A percentile compares a stretch with the other conserved stretches of the same genome.
Evolutionary conservation across 2,888 invertebrate species (phyloP).

Genomic region (Oxycera nigricornis): DNA sequence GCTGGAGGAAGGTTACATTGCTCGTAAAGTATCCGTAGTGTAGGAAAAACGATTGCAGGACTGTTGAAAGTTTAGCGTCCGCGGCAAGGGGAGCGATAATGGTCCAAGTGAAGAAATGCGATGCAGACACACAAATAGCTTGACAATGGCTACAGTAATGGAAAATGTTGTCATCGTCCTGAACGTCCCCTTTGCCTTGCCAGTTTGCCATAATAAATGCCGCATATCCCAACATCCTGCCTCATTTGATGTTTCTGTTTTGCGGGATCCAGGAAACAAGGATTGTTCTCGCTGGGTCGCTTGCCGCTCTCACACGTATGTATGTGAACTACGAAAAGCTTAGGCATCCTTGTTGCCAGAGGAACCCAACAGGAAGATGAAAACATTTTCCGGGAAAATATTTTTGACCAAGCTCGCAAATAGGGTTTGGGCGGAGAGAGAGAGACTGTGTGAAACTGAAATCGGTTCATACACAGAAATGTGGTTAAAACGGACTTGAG

Average conservation of each 20-base stretch:
- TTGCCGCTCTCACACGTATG: neutral
- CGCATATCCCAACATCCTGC: constrained; percentile 21
- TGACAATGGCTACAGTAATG: neutral
- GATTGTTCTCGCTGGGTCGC: neutral
- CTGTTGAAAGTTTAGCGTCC: no score
- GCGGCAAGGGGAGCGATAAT: neutral
- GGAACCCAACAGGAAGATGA: constrained; percentile 34
- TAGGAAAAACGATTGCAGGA: no score
- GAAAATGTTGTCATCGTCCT: constrained; percentile 7
- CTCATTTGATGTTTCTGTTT: constrained; percentile 21
- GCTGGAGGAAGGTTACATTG: neutral
- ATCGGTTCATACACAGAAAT: neutral
- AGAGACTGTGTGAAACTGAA: neutral
- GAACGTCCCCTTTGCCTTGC: neutral
- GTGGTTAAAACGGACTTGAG: constrained; percentile 23
- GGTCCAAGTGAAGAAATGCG: neutral
- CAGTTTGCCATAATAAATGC: constrained; percentile 27
- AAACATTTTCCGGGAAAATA: constrained; percentile 26
- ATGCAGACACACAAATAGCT: constrained; percentile 28
- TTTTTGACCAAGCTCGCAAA: neutral
- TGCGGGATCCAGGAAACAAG: neutral
- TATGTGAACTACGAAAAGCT: neutral
- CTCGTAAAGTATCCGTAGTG: no score
- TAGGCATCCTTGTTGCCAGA: neutral
- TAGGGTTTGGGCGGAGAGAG: no score